Percentiles rank a stretch among this genome's conserved stretches.
phyloP scores from a whole-genome alignment of 1,140 invertebrate species.

The Tetramorium parvispinum region DNA sequence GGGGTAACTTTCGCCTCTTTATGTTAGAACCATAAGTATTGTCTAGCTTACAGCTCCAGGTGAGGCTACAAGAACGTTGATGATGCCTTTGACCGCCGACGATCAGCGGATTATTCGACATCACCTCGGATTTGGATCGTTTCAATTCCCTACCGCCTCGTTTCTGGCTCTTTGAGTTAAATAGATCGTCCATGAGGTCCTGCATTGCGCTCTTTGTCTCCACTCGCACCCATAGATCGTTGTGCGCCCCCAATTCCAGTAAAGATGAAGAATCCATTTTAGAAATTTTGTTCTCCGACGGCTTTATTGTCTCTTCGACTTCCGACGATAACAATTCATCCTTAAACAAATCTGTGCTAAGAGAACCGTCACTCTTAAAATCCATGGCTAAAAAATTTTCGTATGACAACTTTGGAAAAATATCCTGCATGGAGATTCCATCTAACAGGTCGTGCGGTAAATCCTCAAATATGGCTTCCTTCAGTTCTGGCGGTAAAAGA shows the following conservation, averaged over 20 bases:
- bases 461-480: slow-evolving; percentile 94
- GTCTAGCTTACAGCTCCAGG: slow-evolving; percentile 90
- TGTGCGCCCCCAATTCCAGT: slow-evolving; percentile 76
- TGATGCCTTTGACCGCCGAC: slow-evolving; percentile 85
- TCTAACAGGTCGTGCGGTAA: slow-evolving; percentile 92
- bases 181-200: slow-evolving; percentile 88
- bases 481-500: slow-evolving; percentile 92
- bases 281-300: slow-evolving; percentile 74
- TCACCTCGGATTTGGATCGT: slow-evolving; percentile 88
- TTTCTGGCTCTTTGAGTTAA: slow-evolving; percentile 85
- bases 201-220: slow-evolving; percentile 86
- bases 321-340: slow-evolving; percentile 81
- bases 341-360: slow-evolving; percentile 84
- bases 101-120: slow-evolving; percentile 84
- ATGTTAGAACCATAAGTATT: slow-evolving; percentile 87
- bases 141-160: slow-evolving; percentile 86
- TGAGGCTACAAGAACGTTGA: slow-evolving; percentile 89
- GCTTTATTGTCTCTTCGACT: slow-evolving; percentile 79
- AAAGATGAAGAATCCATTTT: slow-evolving; percentile 73
- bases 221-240: slow-evolving; percentile 80
- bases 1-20: slow-evolving; percentile 89
- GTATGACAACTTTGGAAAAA: slow-evolving; percentile 89
- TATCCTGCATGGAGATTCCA: slow-evolving; percentile 92
- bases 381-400: slow-evolving; percentile 87
- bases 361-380: slow-evolving; percentile 87